Conservation (phyloP, 2,888 invertebrate species). For the Melanophora roralis region DNA sequence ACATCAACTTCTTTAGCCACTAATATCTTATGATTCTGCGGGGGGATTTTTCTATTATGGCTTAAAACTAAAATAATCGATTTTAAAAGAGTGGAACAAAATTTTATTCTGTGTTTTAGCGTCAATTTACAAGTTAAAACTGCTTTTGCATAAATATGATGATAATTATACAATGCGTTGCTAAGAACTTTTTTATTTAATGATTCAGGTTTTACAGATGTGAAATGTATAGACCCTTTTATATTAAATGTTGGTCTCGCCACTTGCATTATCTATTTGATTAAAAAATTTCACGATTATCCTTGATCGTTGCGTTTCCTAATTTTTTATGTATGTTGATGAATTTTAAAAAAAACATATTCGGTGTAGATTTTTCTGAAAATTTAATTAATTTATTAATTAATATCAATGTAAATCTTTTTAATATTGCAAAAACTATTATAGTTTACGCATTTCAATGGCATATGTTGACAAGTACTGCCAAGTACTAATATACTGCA, state of each 20-base stretch:
- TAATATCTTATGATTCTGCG: neutral
- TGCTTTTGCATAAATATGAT: neutral
- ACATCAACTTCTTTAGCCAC: slow-evolving; percentile 29
- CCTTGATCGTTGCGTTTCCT: neutral
- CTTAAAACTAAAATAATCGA: neutral
- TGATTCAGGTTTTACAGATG: neutral
- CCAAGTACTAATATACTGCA: too few relatives aligned
- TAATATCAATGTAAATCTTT: too few relatives aligned
- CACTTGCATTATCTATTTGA: slow-evolving; percentile 8
- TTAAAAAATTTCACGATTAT: neutral
- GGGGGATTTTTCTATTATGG: neutral
- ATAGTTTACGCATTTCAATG: too few relatives aligned
- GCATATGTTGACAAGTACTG: too few relatives aligned
- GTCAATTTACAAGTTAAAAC: neutral
- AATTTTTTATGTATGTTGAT: too few relatives aligned
- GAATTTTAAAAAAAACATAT: too few relatives aligned
- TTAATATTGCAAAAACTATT: too few relatives aligned
- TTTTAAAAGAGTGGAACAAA: neutral
- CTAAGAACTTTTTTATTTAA: neutral
- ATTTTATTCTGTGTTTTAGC: neutral
- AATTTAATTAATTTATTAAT: too few relatives aligned
- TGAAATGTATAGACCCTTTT: neutral
- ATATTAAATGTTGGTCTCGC: neutral
- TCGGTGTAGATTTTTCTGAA: too few relatives aligned
- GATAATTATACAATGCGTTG: neutral